Base-by-base conservation (phyloP, 2,888 invertebrate species). In the Sarcophaga rosellei region DNA sequence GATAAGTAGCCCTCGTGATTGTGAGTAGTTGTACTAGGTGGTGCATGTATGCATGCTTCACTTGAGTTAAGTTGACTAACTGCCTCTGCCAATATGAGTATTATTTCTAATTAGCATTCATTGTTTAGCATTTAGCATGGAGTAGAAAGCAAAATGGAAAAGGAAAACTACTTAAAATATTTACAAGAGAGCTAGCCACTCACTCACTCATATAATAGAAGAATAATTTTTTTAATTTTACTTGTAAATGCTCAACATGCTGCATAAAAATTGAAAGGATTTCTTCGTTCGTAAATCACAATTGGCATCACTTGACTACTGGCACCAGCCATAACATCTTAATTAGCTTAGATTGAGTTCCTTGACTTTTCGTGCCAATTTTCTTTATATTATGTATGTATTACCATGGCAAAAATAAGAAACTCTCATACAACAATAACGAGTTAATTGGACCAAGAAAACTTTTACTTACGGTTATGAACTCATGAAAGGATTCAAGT, bases 61-160 rank as follows among this genome's bases (percentile, higher is more conserved):
- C 35, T 35, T 35, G 35, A 35, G 2, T 35, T 2, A 35, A 35
- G 17, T 17, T 53, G 15, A 53, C 53, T 53, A 17, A 53, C 53
- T 15, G 12, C 17, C 53, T 47, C 3, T 8, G 8, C 8, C 35
- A 8, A 35, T 35, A 35, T 10, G 35, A 35, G 65, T 4, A 53
- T 1, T 53, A 17, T 53, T 53, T 15, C 53, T 78, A 84, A 84
- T 74, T 84, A 84, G 74, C 78, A 72, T 80, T 80, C 61, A 73
- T 81, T 81, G 65, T 65, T 25, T 35, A n/a, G 44, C 59, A 44
- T 59, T 65, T 35, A 35, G 3, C 10, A n/a, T 35, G 65, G 8
- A 53, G 17, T 17, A 53, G 53, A 53, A 53, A 0, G 1, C 2
- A 53, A 53, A 53, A 53, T 1, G 17, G 17, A 53, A n/a, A 63